Percentiles rank a stretch among this genome's conserved stretches.
Conservation (phyloP, 2,113 vertebrate species). For the Chlorodrepanis virens region DNA sequence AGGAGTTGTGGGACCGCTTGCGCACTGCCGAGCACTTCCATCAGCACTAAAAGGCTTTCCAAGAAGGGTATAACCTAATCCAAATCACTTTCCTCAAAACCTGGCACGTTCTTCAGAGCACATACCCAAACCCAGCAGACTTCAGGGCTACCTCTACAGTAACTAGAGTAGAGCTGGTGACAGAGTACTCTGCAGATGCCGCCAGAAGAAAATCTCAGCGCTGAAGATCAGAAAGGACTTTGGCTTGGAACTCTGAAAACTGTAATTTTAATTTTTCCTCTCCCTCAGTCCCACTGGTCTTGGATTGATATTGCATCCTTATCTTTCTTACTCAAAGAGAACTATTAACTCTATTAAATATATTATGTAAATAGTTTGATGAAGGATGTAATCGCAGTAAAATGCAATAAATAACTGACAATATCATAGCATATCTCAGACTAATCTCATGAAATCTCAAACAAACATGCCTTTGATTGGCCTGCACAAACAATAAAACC, state of each 20-base stretch:
- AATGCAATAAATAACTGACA: not conserved
- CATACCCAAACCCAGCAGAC: not conserved
- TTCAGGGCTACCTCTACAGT: not conserved
- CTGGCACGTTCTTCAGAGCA: not conserved
- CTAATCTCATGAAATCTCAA: not conserved
- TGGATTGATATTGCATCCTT: not conserved
- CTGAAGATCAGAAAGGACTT: not conserved
- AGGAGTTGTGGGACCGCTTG: not conserved
- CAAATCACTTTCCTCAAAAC: not conserved
- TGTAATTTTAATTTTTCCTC: not conserved
- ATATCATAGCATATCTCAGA: not conserved
- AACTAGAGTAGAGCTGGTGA: not conserved
- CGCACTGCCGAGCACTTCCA: fast-evolving
- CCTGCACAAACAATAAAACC: not conserved
- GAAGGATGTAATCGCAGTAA: not conserved
- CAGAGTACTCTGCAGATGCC: not conserved
- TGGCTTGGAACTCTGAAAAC: not conserved
- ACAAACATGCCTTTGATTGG: not conserved
- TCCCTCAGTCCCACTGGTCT: not conserved
- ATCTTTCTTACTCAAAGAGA: not conserved
- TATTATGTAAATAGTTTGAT: not conserved
- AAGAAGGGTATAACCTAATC: not conserved
- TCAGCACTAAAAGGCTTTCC: not conserved
- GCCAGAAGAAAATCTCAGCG: not conserved
- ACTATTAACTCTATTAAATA: not conserved